Evolutionary conservation across 2,888 invertebrate species (phyloP).

Genomic region (Poecilobothrus nobilitatus): DNA sequence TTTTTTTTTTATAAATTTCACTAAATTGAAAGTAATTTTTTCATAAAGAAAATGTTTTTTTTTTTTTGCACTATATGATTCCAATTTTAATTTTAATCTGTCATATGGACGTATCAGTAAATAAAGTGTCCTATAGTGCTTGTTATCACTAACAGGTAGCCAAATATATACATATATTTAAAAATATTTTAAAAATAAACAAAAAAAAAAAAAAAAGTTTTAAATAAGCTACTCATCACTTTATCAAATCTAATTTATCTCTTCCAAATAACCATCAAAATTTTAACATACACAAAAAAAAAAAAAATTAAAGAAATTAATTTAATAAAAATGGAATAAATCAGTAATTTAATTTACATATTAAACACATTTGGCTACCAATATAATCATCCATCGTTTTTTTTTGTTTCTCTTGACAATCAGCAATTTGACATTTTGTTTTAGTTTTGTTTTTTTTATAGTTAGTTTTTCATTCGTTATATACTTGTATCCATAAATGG

Average conservation of each 20-base stretch:
- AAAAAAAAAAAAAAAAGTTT: neutral
- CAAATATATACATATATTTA: neutral
- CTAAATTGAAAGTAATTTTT: too few relatives aligned
- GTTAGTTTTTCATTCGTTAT: too few relatives aligned
- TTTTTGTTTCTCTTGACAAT: too few relatives aligned
- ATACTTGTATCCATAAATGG: neutral
- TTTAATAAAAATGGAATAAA: neutral
- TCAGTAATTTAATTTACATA: conserved; percentile 4
- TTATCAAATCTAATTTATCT: neutral
- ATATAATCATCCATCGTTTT: too few relatives aligned
- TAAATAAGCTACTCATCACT: neutral
- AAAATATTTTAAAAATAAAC: too few relatives aligned
- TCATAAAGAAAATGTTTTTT: too few relatives aligned
- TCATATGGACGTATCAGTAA: conserved; percentile 15
- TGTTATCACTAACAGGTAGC: neutral
- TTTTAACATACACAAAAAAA: neutral
- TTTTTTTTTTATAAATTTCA: too few relatives aligned
- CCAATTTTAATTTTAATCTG: conserved; percentile 8
- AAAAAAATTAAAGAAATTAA: neutral
- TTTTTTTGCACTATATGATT: too few relatives aligned
- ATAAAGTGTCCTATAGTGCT: neutral
- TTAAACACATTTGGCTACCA: neutral
- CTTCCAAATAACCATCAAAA: neutral
- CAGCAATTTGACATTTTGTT: too few relatives aligned
- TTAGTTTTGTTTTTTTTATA: too few relatives aligned